These are phyloP conservation scores for Trichechus manatus DNA, from an alignment of 2,113 vertebrate genomes.

Conservation along the genomic window DNA sequence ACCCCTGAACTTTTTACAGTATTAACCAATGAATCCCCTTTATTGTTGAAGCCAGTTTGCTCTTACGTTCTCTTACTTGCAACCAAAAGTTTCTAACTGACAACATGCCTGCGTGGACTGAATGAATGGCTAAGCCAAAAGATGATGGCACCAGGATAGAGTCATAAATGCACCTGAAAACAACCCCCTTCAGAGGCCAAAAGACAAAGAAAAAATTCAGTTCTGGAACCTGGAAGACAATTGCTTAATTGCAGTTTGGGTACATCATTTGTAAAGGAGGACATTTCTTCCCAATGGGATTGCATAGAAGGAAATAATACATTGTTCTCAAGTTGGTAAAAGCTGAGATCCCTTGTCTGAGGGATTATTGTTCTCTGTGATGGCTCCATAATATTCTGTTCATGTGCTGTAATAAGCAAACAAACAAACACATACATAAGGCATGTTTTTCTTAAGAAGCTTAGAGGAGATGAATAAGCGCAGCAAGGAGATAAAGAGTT, in stretches of 20 bases:
- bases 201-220: slow-evolving; percentile 32
- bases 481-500: not conserved
- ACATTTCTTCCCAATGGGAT: slow-evolving; percentile 33
- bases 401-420: not conserved
- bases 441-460: not conserved
- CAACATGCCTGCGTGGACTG: not conserved
- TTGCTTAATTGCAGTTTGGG: slow-evolving; percentile 67
- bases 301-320: slow-evolving; percentile 57
- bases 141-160: not conserved
- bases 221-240: slow-evolving; percentile 62
- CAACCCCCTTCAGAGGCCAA: slow-evolving; percentile 53
- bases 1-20: not conserved
- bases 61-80: not conserved
- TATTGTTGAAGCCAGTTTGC: not conserved
- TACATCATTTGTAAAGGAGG: not conserved
- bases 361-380: slow-evolving; percentile 27
- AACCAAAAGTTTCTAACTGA: slow-evolving; percentile 1
- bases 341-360: slow-evolving; percentile 48
- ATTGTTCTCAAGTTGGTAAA: slow-evolving; percentile 58
- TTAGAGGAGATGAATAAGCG: not conserved
- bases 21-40: not conserved
- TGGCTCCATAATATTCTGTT: slow-evolving; percentile 48
- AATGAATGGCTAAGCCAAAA: slow-evolving; percentile 36
- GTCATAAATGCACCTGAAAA: slow-evolving; percentile 54
- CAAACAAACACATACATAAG: not conserved